Percentiles rank a stretch among this genome's conserved stretches.
phyloP scores from a whole-genome alignment of 2,113 vertebrate species.

The Poicephalus gulielmi region DNA sequence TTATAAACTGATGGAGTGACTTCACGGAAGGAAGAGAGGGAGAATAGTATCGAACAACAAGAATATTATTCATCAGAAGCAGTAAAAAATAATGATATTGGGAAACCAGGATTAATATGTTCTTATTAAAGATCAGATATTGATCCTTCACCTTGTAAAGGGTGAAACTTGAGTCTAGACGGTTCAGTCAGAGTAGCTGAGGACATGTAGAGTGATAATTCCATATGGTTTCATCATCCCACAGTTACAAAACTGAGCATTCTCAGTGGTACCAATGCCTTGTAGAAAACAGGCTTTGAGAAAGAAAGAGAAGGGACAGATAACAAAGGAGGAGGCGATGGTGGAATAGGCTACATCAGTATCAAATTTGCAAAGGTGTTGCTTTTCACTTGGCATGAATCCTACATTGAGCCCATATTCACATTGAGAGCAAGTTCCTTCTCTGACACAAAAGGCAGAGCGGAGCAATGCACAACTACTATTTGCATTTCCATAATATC shows the following conservation, averaged over 20 bases:
- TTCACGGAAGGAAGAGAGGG: not conserved
- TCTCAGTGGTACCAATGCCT: not conserved
- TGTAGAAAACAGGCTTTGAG: not conserved
- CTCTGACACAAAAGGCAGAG: not conserved
- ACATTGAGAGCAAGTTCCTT: not conserved
- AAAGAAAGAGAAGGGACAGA: not conserved
- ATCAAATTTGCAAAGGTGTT: not conserved
- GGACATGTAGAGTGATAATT: not conserved
- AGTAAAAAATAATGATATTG: not conserved
- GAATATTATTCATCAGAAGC: not conserved
- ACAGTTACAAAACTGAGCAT: not conserved
- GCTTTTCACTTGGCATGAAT: not conserved
- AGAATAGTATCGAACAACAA: not conserved
- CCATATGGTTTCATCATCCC: not conserved
- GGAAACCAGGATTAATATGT: not conserved
- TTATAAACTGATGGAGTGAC: not conserved
- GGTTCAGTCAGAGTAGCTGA: not conserved
- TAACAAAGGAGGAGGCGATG: not conserved
- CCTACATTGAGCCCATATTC: not conserved
- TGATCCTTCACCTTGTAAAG: not conserved
- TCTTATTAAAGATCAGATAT: not conserved
- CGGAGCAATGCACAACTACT: not conserved
- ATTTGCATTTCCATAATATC: not conserved
- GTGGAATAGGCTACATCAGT: not conserved
- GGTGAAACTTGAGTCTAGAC: not conserved